Evolutionary conservation across 2,888 invertebrate genomes (phyloP).

Genomic region (Epirrita christyi): DNA sequence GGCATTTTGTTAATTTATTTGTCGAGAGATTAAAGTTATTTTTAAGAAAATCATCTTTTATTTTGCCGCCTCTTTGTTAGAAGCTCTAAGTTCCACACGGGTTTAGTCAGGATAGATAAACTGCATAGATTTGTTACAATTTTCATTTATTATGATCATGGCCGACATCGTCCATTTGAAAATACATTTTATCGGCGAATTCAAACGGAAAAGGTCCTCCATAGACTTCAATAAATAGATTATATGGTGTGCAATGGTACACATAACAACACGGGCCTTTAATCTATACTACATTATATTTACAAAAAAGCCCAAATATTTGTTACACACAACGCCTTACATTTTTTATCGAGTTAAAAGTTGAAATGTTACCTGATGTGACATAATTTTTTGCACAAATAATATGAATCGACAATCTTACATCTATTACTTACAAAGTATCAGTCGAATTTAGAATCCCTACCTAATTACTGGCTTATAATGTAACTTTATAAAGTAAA

Average conservation of each 20-base stretch:
- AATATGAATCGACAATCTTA: slow-evolving; percentile 40
- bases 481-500: slow-evolving; percentile 42
- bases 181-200: slow-evolving; percentile 35
- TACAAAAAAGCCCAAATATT: slow-evolving; percentile 63
- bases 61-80: slow-evolving; percentile 26
- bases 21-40: slow-evolving; percentile 82
- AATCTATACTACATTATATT: slow-evolving; percentile 72
- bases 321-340: slow-evolving; percentile 52
- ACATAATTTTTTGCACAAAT: slow-evolving; percentile 24
- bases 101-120: slow-evolving; percentile 4
- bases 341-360: slow-evolving; percentile 27
- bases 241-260: slow-evolving; percentile 58
- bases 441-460: slow-evolving; percentile 76
- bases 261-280: slow-evolving; percentile 56
- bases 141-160: slow-evolving; percentile 67
- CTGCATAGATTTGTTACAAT: slow-evolving; percentile 14
- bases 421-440: slow-evolving; percentile 73
- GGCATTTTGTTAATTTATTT: slow-evolving; percentile 81
- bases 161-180: slow-evolving; percentile 81
- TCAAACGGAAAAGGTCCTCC: slow-evolving; percentile 83
- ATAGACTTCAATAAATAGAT: slow-evolving; percentile 76
- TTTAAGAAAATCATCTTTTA: slow-evolving; percentile 57
- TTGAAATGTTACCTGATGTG: slow-evolving; percentile 15
- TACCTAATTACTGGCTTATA: slow-evolving; percentile 71
- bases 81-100: neutral